Percentiles rank a stretch among this genome's conserved stretches.
Evolutionary conservation across 2,797 vertebrate genomes (phyloP).

Genomic region (Myotis myotis): DNA sequence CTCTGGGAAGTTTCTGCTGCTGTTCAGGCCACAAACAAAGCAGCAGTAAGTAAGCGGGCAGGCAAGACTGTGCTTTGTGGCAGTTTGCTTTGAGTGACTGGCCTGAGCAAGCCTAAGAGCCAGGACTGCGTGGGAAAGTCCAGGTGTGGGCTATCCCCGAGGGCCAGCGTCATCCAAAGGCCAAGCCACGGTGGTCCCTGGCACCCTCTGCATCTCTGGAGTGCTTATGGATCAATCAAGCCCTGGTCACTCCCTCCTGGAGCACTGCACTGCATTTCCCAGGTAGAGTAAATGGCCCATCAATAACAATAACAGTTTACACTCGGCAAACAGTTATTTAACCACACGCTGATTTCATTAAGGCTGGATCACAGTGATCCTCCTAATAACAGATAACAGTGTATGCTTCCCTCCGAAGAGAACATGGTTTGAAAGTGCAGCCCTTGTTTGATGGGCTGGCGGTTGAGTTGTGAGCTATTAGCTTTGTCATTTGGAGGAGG

Average conservation of each 20-base stretch:
- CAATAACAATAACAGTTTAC: constrained; percentile 49
- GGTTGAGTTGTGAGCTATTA: neutral
- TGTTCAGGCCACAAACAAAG: neutral
- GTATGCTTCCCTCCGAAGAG: neutral
- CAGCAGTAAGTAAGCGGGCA: neutral
- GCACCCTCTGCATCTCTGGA: neutral
- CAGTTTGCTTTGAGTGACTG: neutral
- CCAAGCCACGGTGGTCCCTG: neutral
- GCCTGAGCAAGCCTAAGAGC: neutral
- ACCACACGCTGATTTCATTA: constrained; percentile 47
- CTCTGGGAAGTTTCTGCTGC: neutral
- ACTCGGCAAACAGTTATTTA: constrained; percentile 44
- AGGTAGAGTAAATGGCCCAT: constrained; percentile 49
- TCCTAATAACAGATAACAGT: constrained; percentile 3
- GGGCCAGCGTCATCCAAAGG: neutral
- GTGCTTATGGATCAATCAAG: neutral
- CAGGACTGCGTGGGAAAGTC: neutral
- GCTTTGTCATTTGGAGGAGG: neutral
- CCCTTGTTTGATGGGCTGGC: neutral
- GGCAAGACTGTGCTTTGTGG: neutral
- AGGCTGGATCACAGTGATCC: neutral
- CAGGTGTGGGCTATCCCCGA: neutral
- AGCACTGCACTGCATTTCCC: neutral
- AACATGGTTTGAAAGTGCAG: neutral
- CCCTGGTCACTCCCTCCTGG: neutral